Base-by-base conservation (phyloP, 2,113 vertebrate genomes). In the Fukomys damarensis region DNA sequence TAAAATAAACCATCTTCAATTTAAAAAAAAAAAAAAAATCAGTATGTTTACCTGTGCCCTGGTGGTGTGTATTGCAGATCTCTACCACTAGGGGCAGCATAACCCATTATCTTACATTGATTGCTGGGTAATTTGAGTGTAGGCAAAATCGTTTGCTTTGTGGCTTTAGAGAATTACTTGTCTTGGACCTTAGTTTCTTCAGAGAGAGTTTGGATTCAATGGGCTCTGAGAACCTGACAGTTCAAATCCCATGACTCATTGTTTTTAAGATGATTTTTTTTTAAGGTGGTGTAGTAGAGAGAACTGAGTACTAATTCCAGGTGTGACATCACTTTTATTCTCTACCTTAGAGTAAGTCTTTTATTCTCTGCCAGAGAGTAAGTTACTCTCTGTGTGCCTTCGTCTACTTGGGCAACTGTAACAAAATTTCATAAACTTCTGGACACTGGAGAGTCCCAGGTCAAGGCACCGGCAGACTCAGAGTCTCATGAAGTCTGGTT, bases 51-150 rank as follows among this genome's bases (percentile, higher is more conserved):
- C 3, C 14, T 54, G 54, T 10, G 41, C 20, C 30, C 14, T 1
- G 52, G 16, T 56, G 8, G 10, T 13, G 43, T 93, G 52, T 41
- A 63, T 32, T 94, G 17, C 79, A 49, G 41, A 80, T 3, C 3
- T 89, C 49, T n/a, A 72, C 93, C 96, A 89, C 92, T 83, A 95
- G 95, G 82, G 74, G 93, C 72, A 96, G 89, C 54, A 95, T 5
- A 35, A n/a, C 24, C 72, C 35, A 35, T 28, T 66, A 77, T 54
- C 86, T 93, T 56, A 74, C 46, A 16, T 24, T 14, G 28, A n/a
- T 89, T 22, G 28, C 79, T 58, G 59, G 68, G 41, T 83, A 16
- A 80, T 77, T 87, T 32, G 59, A 81, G 35, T 72, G 35, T 24
- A 52, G 16, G 54, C 58, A 96, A 4, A 26, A 46, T 22, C 54